Conservation (phyloP, 2,797 vertebrate genomes). For the Natrix natrix region DNA sequence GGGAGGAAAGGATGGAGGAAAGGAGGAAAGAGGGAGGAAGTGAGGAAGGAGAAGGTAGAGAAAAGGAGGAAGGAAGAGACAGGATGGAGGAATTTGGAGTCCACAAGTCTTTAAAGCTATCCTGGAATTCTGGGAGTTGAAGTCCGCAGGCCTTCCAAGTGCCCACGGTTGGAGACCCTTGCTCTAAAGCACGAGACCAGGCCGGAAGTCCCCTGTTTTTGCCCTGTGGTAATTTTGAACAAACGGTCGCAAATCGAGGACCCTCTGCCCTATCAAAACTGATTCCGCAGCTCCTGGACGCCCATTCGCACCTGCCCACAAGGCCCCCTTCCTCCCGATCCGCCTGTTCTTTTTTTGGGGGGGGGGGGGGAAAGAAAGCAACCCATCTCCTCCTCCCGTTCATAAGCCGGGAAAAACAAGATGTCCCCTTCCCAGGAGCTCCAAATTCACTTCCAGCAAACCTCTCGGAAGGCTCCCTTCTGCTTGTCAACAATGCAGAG, state of each 20-base stretch:
- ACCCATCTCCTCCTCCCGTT: background rate
- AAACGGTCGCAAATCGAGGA: background rate
- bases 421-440: constrained; percentile 45
- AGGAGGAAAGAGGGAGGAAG: rapidly evolving
- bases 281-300: background rate
- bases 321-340: no score
- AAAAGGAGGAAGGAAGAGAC: rapidly evolving
- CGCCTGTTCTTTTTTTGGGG: background rate
- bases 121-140: background rate
- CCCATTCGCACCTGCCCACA: background rate
- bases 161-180: background rate
- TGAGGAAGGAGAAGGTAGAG: rapidly evolving
- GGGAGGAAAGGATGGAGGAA: rapidly evolving
- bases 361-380: constrained; percentile 12
- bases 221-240: background rate
- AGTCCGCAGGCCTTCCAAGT: background rate
- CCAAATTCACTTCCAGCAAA: constrained; percentile 67
- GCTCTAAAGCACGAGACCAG: background rate
- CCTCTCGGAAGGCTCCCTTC: constrained; percentile 57
- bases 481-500: constrained; percentile 70
- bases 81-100: no score
- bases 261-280: background rate
- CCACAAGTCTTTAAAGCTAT: no score
- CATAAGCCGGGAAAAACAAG: constrained; percentile 3
- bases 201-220: no score